A percentile compares a stretch with the other conserved stretches of the same genome.
phyloP scores from a whole-genome alignment of 2,888 invertebrate genomes.

The Camponotus fellah region DNA sequence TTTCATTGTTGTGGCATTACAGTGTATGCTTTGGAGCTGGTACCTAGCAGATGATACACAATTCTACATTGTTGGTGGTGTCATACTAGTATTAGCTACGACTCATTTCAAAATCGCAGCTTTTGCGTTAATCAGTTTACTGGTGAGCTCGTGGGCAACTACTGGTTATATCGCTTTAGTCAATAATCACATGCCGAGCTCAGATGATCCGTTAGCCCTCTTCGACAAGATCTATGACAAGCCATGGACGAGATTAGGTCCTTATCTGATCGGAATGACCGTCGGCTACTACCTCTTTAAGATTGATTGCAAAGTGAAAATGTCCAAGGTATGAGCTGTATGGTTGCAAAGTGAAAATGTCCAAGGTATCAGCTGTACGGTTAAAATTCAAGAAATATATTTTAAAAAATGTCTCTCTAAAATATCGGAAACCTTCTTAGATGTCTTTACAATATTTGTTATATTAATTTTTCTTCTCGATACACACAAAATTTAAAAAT shows the following conservation, averaged over 20 bases:
- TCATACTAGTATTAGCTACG: conserved; percentile 93
- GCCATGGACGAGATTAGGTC: conserved; percentile 95
- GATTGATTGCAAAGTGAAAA: conserved; percentile 92
- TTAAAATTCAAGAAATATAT: not conserved
- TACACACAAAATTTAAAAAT: conserved; percentile 2
- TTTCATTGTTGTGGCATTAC: conserved; percentile 75
- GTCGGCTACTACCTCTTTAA: conserved; percentile 94
- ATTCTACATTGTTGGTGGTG: conserved; percentile 94
- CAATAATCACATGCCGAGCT: conserved; percentile 92
- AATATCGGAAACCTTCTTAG: not conserved
- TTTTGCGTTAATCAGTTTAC: conserved; percentile 89
- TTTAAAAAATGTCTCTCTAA: not conserved
- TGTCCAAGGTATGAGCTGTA: conserved; percentile 90
- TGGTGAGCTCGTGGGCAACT: conserved; percentile 92
- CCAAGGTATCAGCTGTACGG: conserved; percentile 87
- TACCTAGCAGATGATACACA: conserved; percentile 95
- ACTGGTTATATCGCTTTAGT: conserved; percentile 93
- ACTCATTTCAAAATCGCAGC: conserved; percentile 93
- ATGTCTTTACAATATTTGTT: not conserved
- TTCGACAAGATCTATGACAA: conserved; percentile 97
- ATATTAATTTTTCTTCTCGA: not conserved
- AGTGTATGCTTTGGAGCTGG: conserved; percentile 98
- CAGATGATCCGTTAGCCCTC: conserved; percentile 93
- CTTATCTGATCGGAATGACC: conserved; percentile 94
- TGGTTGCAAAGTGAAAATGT: conserved; percentile 92